A percentile compares a stretch with the other conserved stretches of the same genome.
These are phyloP conservation scores for Antigone vipio DNA, from an alignment of 2,113 vertebrate species.

Conservation along the genomic window DNA sequence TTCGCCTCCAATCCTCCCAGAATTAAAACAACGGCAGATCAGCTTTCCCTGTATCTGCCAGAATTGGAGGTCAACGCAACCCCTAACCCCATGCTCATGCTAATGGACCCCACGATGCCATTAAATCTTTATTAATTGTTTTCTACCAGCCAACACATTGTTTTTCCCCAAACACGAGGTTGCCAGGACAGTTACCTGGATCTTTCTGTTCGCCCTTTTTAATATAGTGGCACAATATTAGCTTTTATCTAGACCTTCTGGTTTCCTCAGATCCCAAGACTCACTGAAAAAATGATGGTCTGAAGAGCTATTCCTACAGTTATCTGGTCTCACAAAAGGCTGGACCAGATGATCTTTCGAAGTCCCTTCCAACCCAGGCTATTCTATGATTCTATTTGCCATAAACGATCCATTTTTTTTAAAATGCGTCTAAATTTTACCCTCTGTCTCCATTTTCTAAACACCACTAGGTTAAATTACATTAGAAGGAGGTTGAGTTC, in stretches of 20 bases:
- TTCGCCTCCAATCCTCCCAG: background rate
- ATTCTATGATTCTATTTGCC: background rate
- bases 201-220: rapidly evolving
- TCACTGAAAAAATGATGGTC: background rate
- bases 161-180: too few species aligned
- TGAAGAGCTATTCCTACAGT: background rate
- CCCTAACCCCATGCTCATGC: background rate
- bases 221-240: background rate
- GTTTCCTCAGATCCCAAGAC: background rate
- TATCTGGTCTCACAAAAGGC: background rate
- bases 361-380: background rate
- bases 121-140: background rate
- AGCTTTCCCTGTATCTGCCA: background rate
- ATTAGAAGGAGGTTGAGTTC: background rate
- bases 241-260: background rate
- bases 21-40: background rate
- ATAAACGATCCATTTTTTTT: rapidly evolving
- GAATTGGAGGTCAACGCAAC: rapidly evolving
- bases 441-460: background rate
- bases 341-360: background rate
- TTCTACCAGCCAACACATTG: background rate
- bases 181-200: background rate
- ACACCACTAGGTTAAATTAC: too few species aligned
- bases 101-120: background rate
- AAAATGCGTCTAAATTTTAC: background rate